Conservation (phyloP, 2,797 vertebrate genomes). For the Spheniscus humboldti region DNA sequence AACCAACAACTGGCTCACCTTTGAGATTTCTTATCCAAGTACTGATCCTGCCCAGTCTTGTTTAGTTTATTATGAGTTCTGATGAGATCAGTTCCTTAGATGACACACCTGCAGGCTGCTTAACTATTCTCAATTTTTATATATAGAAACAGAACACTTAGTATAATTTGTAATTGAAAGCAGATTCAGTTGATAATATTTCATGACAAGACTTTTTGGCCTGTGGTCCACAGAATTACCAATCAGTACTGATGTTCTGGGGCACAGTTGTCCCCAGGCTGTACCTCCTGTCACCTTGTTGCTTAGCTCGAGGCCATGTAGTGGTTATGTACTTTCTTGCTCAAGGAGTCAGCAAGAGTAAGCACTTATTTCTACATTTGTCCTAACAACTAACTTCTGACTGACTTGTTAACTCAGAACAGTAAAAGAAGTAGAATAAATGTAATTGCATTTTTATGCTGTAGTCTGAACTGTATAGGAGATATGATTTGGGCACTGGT, state of each 20-base stretch:
- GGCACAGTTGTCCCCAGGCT: background rate
- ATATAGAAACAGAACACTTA: background rate
- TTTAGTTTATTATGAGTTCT: background rate
- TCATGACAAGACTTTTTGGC: background rate
- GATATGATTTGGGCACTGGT: background rate
- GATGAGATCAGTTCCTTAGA: background rate
- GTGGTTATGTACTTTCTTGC: background rate
- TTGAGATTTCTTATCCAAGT: background rate
- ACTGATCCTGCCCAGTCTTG: background rate
- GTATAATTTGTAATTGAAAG: background rate
- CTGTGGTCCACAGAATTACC: background rate
- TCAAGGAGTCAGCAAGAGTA: background rate
- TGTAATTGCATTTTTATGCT: background rate
- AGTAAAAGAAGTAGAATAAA: background rate
- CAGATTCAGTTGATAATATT: background rate
- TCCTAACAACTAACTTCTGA: background rate
- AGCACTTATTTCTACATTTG: background rate
- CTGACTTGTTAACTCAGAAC: background rate
- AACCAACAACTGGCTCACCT: background rate
- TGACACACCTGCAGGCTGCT: background rate
- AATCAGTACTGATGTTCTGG: background rate
- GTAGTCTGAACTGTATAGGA: background rate
- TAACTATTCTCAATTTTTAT: background rate
- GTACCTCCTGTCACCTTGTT: background rate
- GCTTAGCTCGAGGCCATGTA: background rate